A percentile compares a stretch with the other conserved stretches of the same genome.
phyloP scores from a whole-genome alignment of 2,888 invertebrate genomes.

The Seladonia tumulorum region DNA sequence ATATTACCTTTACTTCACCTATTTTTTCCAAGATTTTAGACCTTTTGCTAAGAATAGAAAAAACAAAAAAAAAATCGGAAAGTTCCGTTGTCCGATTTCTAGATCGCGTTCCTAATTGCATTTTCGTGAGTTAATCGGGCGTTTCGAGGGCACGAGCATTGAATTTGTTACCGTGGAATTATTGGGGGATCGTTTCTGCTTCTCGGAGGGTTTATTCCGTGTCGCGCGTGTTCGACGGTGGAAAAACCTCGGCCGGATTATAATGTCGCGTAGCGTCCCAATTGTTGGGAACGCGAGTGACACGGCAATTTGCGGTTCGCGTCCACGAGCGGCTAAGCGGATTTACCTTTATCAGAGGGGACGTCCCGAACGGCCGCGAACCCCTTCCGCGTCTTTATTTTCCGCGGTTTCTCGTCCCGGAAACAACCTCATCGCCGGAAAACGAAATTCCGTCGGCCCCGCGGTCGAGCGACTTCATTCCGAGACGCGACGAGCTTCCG shows the following conservation, averaged over 20 bases:
- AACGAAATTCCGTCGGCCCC: neutral
- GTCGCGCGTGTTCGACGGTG: neutral
- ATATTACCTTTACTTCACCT: fast-evolving
- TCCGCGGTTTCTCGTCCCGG: neutral
- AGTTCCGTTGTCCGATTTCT: too few relatives aligned
- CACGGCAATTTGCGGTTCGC: neutral
- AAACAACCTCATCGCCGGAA: neutral
- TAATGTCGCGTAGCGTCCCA: conserved; percentile 7
- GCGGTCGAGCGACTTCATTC: neutral
- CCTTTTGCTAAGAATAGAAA: too few relatives aligned
- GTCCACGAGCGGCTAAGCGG: conserved; percentile 4
- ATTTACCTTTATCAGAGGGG: conserved; percentile 8
- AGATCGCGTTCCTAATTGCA: neutral
- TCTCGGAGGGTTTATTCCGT: neutral
- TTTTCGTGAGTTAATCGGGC: neutral
- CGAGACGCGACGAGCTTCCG: neutral
- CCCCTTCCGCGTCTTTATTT: neutral
- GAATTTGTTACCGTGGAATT: neutral
- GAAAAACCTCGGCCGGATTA: neutral
- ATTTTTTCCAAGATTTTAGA: neutral
- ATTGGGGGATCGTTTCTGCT: neutral
- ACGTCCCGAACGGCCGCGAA: neutral
- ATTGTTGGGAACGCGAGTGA: neutral
- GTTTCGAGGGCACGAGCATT: neutral
- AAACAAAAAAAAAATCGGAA: too few relatives aligned